Evolutionary conservation across 2,888 invertebrate species (phyloP).

Genomic region (Andrena minutula): DNA sequence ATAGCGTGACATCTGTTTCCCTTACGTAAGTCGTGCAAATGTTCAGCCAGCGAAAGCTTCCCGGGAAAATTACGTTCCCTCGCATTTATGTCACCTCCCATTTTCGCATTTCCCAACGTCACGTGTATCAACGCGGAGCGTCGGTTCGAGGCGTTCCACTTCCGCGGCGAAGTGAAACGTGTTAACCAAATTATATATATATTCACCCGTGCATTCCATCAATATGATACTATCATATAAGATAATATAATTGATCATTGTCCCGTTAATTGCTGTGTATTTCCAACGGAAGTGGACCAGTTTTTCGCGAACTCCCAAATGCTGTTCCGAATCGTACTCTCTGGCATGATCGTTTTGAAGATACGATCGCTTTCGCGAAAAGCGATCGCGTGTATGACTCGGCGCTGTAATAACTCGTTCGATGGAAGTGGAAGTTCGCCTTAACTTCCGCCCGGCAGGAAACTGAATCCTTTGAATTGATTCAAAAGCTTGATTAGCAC

Average conservation of each 20-base stretch:
- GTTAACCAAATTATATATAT: constrained; percentile 1
- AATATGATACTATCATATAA: background rate
- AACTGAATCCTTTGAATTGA: constrained; percentile 49
- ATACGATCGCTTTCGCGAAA: background rate
- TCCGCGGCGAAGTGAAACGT: background rate
- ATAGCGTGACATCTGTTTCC: constrained; percentile 6
- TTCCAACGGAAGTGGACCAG: background rate
- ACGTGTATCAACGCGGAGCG: background rate
- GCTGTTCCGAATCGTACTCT: background rate
- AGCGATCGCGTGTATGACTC: constrained; percentile 2
- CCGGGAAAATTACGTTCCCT: constrained; percentile 7
- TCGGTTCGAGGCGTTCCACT: background rate
- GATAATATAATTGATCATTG: background rate
- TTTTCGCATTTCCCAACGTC: constrained; percentile 1
- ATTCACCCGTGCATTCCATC: background rate
- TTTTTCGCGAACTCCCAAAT: background rate
- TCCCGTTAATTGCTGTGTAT: background rate
- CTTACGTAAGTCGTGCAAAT: constrained; percentile 5
- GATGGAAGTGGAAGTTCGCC: constrained; percentile 32
- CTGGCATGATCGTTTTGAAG: background rate
- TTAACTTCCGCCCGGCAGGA: constrained; percentile 33
- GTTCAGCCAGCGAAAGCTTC: constrained; percentile 7
- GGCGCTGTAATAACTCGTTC: constrained; percentile 14
- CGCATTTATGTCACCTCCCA: constrained; percentile 9
- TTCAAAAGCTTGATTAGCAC: constrained; percentile 54